Evolutionary conservation across 2,888 invertebrate species (phyloP), one percentile per base, ranked within the genome.

Genomic region (Andrena flavipes): DNA sequence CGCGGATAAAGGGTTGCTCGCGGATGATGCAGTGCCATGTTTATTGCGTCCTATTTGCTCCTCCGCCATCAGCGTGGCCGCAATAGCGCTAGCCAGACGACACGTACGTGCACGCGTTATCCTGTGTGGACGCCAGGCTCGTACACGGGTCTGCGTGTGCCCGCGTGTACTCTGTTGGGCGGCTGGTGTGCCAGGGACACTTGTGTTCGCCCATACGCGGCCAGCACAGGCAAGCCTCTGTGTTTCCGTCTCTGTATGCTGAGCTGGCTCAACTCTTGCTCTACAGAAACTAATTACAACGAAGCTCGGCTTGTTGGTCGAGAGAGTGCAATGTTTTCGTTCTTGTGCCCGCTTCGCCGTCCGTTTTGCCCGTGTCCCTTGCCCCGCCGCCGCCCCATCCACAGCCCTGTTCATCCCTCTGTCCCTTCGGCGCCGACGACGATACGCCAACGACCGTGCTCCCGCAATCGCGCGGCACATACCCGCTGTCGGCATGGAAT

Each of bases 11-110:
- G 91, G 91, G 89, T 89, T 91, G 90, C 84, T 76, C 89, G 86
- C 83, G 89, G 89, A 91, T 92, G 91, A 92, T 91, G 87, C 88
- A 91, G 90, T 89, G 80, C 87, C 87, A 88, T 91, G 91, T 92
- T 92, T 92, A 92, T 91, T 91, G 91, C 91, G 91, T 92, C 87
- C 87, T 87, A 87, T 88, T 87, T 87, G 88, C 89, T 87, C 76
- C 89, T 87, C 80, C 73, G 82, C 89, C 85, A 87, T 87, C 86
- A 85, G 62, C 68, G 75, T 85, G 76, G 88, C 88, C 87, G 87
- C 87, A 88, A 88, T 86, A 88, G 88, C 88, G 81, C 75, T 51
- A 64, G 48, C 84, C 76, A 73, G 79, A 68, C 79, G 76, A 64
- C 68, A 64, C 70, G 67, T 67, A 30, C 4, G 67, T 30, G 68